Conservation (phyloP, 2,113 vertebrate genomes). For the Antechinus flavipes region DNA sequence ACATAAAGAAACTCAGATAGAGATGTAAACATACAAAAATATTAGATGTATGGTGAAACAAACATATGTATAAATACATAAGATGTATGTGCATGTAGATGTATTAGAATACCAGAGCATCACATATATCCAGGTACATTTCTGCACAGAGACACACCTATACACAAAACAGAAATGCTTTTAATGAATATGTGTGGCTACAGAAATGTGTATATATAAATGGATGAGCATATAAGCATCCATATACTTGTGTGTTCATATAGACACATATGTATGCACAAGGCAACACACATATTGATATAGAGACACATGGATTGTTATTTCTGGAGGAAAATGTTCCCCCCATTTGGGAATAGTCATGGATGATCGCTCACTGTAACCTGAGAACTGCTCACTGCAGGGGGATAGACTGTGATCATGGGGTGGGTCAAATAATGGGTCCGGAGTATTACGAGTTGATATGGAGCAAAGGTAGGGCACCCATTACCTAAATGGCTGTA, state of each 20-base stretch:
- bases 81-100: not conserved
- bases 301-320: not conserved
- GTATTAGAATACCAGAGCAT: not conserved
- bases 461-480: too few species aligned
- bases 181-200: not conserved
- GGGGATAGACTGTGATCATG: not conserved
- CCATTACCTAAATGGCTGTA: not conserved
- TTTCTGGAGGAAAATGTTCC: not conserved
- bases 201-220: not conserved
- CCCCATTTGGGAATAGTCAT: not conserved
- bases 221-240: not conserved
- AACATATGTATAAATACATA: not conserved
- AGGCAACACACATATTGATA: not conserved
- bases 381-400: not conserved
- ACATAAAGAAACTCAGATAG: not conserved
- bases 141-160: not conserved
- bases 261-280: too few species aligned
- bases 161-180: not conserved
- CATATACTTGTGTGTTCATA: not conserved
- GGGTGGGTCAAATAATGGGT: not conserved
- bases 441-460: not conserved
- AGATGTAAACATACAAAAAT: not conserved
- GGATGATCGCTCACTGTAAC: not conserved
- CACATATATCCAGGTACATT: rapidly evolving
- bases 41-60: not conserved